These are phyloP conservation scores for Drosophila dives DNA, from an alignment of 2,888 invertebrate genomes.

Conservation along the genomic window DNA sequence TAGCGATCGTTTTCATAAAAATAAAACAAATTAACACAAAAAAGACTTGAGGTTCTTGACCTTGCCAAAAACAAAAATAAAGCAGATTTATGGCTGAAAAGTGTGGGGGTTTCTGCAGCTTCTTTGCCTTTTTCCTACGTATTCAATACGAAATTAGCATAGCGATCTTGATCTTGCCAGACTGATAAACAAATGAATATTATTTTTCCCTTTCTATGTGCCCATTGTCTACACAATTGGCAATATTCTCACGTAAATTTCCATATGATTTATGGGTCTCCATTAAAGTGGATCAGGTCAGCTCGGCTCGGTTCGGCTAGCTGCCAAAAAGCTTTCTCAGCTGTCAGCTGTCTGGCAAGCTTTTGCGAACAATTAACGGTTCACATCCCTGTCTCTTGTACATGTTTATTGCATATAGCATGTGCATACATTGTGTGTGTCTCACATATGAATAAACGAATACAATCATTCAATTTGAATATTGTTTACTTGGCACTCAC, in stretches of 20 bases:
- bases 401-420: constrained; percentile 3
- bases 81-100: constrained; percentile 50
- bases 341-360: constrained; percentile 48
- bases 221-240: constrained; percentile 43
- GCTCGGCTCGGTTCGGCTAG: constrained; percentile 33
- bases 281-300: constrained; percentile 72
- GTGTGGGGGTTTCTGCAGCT: constrained; percentile 52
- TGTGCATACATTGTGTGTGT: not conserved
- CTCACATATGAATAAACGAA: constrained; percentile 29
- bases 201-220: constrained; percentile 66
- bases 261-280: constrained; percentile 72
- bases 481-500: constrained; percentile 70
- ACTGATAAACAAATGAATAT: constrained; percentile 31
- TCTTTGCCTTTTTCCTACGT: constrained; percentile 3
- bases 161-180: constrained; percentile 69
- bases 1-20: constrained; percentile 57
- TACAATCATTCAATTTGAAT: constrained; percentile 62
- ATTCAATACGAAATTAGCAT: constrained; percentile 41
- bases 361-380: constrained; percentile 55
- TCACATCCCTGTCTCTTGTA: constrained; percentile 40
- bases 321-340: constrained; percentile 67
- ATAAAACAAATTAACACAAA: constrained; percentile 45
- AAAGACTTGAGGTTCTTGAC: constrained; percentile 68
- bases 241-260: constrained; percentile 72
- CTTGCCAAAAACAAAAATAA: constrained; percentile 43